phyloP scores from a whole-genome alignment of 2,888 invertebrate species.

The Heteropelma amictum region DNA sequence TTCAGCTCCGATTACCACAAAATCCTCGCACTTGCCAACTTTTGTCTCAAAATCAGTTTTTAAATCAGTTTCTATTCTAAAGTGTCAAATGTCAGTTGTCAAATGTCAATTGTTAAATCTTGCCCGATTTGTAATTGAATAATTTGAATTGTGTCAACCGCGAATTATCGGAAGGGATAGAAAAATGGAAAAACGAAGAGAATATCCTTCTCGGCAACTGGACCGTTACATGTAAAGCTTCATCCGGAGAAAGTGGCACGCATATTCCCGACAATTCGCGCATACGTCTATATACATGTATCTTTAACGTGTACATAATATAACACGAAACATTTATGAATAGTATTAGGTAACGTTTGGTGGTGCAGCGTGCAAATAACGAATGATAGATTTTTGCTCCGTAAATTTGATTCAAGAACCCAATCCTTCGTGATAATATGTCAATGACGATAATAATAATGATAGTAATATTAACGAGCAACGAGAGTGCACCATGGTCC shows the following conservation, averaged over 20 bases:
- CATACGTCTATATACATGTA: constrained; percentile 9
- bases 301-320: constrained; percentile 57
- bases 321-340: constrained; percentile 76
- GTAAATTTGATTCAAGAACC: constrained; percentile 61
- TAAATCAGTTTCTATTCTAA: too few relatives aligned
- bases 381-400: constrained; percentile 52
- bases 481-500: constrained; percentile 64
- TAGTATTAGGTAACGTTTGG: constrained; percentile 72
- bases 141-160: background rate
- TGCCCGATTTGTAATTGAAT: too few relatives aligned
- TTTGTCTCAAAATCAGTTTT: too few relatives aligned
- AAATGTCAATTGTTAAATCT: too few relatives aligned
- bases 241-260: background rate
- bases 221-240: too few relatives aligned
- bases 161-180: background rate
- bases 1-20: too few relatives aligned
- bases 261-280: background rate
- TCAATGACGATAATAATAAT: constrained; percentile 38
- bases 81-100: too few relatives aligned
- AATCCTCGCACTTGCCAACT: too few relatives aligned
- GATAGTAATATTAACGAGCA: constrained; percentile 59
- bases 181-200: too few relatives aligned
- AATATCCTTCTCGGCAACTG: too few relatives aligned
- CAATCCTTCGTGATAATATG: constrained; percentile 63
- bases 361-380: constrained; percentile 76